These are phyloP conservation scores for Dolichallabes microphthalmus DNA, from an alignment of 2,113 vertebrate genomes.

Conservation along the genomic window DNA sequence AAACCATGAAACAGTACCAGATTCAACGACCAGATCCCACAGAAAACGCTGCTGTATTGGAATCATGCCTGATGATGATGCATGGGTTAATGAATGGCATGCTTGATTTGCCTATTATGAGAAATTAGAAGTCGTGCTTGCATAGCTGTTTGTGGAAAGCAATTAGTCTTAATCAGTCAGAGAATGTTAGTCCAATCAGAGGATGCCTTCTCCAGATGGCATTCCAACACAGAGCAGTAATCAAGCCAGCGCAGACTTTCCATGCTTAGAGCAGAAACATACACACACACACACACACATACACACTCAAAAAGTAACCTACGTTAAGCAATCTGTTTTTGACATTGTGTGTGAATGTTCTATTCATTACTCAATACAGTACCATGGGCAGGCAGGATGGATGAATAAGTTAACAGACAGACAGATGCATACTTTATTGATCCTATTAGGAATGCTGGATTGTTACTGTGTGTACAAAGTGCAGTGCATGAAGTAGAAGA, in stretches of 20 bases:
- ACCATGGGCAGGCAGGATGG: background rate
- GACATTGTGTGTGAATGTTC: background rate
- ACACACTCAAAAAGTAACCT: background rate
- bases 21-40: background rate
- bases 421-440: background rate
- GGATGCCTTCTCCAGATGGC: slow-evolving; percentile 38
- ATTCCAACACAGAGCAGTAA: slow-evolving; percentile 18
- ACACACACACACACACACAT: slow-evolving; percentile 3
- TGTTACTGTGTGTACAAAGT: background rate
- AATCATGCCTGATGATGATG: slow-evolving; percentile 10
- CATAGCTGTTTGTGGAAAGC: slow-evolving; percentile 37
- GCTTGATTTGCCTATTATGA: slow-evolving; percentile 37
- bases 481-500: background rate
- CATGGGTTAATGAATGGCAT: slow-evolving; percentile 31
- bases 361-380: background rate
- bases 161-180: slow-evolving; percentile 48
- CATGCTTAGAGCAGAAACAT: slow-evolving; percentile 2
- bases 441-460: background rate
- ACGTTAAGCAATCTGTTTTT: background rate
- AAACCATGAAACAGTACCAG: background rate
- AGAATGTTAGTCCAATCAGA: slow-evolving; percentile 39
- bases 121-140: slow-evolving; percentile 39
- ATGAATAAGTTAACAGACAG: background rate
- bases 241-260: slow-evolving; percentile 22
- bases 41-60: background rate